Base-by-base conservation (phyloP, 2,888 invertebrate species). In the Labia minor region DNA sequence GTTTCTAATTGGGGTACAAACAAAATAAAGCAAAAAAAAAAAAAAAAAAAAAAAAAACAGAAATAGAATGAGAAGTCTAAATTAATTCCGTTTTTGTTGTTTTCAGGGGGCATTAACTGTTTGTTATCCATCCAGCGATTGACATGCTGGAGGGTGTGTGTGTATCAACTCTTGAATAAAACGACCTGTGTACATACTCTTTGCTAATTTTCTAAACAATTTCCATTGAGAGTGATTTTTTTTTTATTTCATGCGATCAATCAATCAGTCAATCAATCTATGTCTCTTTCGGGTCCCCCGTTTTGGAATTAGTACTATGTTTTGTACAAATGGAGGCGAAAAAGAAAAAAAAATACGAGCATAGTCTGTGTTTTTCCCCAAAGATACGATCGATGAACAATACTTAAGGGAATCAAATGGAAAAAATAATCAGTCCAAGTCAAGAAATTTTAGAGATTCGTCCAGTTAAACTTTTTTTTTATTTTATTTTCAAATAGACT, bases 241-340 rank as follows among this genome's bases (percentile, higher is more conserved):
- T 11, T 49, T 49, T 33, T 33, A 33, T 11, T 49, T n/a, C 49
- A 49, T 10, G 49, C 16, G 26, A 49, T n/a, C 49, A 49, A 49
- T 49, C 49, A 49, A 49, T 49, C 16, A 49, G 16, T 49, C 49
- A 49, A 49, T 49, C 49, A 49, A 49, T 49, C 49, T n/a, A 49
- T 14, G n/a, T 49, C 49, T 49, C 49, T 49, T 49, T 49, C 26
- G 4, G n/a, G 26, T 26, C 26, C 26, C n/a, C 26, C 26, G 26
- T 26, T 26, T 26, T 8, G n/a, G 26, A 26, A 26, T 26, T 26
- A 26, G 26, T 8, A 26, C 3, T 8, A 26, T 26, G 26, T 8
- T 26, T 26, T 26, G 26, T 26, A 26, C 26, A 26, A 26, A 26
- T 26, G 26, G 26, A 26, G 26, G 26, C 4, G 8, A 26, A 26